Evolutionary conservation across 2,888 invertebrate species (phyloP), one percentile per base, ranked within the genome.

Genomic region (Melipona bicolor): DNA sequence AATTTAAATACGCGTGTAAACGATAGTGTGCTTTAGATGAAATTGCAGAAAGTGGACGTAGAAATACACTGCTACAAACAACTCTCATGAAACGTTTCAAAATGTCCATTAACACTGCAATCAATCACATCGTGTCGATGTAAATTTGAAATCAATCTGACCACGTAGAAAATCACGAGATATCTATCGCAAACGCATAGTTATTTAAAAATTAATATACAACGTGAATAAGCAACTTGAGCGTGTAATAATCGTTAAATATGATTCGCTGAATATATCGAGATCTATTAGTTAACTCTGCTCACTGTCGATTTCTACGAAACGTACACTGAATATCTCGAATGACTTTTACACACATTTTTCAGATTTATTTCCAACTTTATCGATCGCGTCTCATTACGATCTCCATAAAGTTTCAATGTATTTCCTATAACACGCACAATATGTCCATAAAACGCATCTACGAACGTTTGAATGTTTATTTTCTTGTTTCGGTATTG

Each of bases 401-500:
- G 5, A 15, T n/a, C 4, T n/a, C 24, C n/a, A n/a, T 24, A 15
- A n/a, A n/a, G 15, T 15, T 59, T 5, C 5, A 5, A n/a, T 15
- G 5, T 59, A 1, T 43, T 43, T 1, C 43, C 43, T 15, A 15
- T 13, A 21, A n/a, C n/a, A 21, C n/a, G n/a, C 21, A 3, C 15
- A 15, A 15, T 5, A n/a, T 5, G n/a, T 56, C 13, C 56, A 5
- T 56, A 56, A 56, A 56, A 15, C 13, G n/a, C 5, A n/a, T 59
- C 56, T 59, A 15, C 56, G 13, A 13, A n/a, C n/a, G n/a, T 56
- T 13, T 5, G 56, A 56, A 56, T 27, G 62, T 76, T 85, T 67
- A 50, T 61, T 75, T 36, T 52, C 68, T 62, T 61, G 71, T 32
- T 62, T 49, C 11, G 21, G 17, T 27, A n/a, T 2, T 36, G 17